phyloP scores from a whole-genome alignment of 2,113 vertebrate species.

The Rousettus leschenaultii region DNA sequence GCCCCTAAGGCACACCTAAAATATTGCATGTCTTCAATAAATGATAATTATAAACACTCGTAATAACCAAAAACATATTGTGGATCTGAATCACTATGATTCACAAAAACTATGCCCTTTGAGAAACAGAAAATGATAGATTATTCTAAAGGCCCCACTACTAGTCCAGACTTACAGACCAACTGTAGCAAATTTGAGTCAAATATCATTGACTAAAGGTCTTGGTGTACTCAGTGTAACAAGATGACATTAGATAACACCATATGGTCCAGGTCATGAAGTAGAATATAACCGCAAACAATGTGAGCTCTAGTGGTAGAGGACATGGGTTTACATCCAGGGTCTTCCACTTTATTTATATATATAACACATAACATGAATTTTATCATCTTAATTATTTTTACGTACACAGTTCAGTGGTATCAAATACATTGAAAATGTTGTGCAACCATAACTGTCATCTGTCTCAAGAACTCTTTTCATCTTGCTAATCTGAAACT shows the following conservation, averaged over 20 bases:
- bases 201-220: background rate
- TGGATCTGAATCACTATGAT: background rate
- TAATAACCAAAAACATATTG: background rate
- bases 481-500: background rate
- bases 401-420: background rate
- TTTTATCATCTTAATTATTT: background rate
- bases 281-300: background rate
- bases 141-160: background rate
- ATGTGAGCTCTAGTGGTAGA: no score
- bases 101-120: background rate
- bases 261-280: background rate
- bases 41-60: background rate
- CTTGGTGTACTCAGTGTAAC: background rate
- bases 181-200: background rate
- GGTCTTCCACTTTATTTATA: background rate
- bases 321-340: background rate
- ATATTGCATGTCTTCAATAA: background rate
- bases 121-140: background rate
- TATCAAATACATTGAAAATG: background rate
- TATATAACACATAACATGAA: background rate
- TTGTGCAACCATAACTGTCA: background rate
- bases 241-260: background rate
- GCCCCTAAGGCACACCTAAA: background rate
- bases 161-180: background rate
- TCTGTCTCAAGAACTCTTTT: background rate